Conservation (phyloP, 2,888 invertebrate genomes). For the Mantis religiosa region DNA sequence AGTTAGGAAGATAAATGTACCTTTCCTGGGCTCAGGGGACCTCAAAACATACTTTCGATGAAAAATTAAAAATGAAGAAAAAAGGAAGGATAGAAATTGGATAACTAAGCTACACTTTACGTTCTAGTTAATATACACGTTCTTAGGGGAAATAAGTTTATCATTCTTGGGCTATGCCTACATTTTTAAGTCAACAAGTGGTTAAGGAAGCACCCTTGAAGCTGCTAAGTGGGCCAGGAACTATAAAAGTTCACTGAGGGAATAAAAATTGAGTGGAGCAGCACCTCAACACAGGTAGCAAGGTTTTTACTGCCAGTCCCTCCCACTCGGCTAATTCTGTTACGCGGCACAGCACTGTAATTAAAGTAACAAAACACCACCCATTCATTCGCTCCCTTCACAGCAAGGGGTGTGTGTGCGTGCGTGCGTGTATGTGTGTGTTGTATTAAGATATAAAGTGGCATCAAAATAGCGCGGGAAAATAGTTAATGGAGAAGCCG, state of each 20-base stretch:
- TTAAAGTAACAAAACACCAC: conserved; percentile 13
- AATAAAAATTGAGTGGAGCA: background rate
- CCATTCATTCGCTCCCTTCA: conserved; percentile 1
- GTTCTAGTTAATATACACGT: too few relatives aligned
- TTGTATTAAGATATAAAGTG: background rate
- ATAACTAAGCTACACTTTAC: too few relatives aligned
- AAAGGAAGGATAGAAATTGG: too few relatives aligned
- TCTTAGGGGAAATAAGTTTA: too few relatives aligned
- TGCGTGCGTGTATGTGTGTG: too few relatives aligned
- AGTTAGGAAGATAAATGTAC: too few relatives aligned
- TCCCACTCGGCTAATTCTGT: background rate
- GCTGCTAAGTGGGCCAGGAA: background rate
- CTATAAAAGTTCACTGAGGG: background rate
- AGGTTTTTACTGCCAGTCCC: background rate
- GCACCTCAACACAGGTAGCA: background rate
- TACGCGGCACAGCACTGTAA: background rate
- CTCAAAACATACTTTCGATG: too few relatives aligned
- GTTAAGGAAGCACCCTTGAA: background rate
- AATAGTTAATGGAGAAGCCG: conserved; percentile 9
- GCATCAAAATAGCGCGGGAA: background rate
- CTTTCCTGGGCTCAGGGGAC: too few relatives aligned
- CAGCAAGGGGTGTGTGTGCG: background rate
- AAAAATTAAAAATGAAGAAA: too few relatives aligned
- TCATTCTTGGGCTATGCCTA: too few relatives aligned
- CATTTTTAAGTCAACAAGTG: background rate